Percentiles rank a stretch among this genome's conserved stretches.
phyloP scores from a whole-genome alignment of 2,113 vertebrate species.

The Cynopterus brachyotis region DNA sequence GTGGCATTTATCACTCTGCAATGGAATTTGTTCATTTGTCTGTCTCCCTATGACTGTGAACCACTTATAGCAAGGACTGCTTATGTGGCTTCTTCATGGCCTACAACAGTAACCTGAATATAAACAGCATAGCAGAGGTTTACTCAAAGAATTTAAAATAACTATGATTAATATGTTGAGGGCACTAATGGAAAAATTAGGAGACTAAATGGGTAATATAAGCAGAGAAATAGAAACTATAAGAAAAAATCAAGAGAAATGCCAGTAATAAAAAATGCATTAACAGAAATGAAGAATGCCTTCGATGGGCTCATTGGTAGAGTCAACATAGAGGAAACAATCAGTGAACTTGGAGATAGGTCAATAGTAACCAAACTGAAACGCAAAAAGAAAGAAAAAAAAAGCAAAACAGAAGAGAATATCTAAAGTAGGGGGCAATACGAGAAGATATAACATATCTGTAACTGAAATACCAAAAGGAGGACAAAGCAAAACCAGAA shows the following conservation, averaged over 20 bases:
- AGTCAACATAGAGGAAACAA: background rate
- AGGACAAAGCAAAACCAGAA: background rate
- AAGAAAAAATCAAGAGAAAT: background rate
- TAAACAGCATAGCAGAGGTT: background rate
- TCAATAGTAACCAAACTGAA: background rate
- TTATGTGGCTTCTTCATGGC: background rate
- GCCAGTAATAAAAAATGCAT: background rate
- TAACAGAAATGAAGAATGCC: background rate
- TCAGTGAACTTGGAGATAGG: background rate
- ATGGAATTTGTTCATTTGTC: background rate
- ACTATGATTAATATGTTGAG: background rate
- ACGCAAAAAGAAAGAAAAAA: background rate
- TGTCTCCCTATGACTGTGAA: background rate
- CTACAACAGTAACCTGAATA: background rate
- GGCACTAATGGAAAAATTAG: background rate
- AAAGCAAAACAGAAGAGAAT: background rate
- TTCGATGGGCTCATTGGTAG: background rate
- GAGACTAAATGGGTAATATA: background rate
- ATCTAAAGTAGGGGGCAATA: background rate
- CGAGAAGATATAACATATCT: background rate
- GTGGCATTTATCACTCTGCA: background rate
- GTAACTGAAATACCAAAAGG: background rate
- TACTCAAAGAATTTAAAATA: background rate
- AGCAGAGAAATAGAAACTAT: background rate
- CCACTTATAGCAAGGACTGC: background rate